Base-by-base conservation (phyloP, 2,797 vertebrate species). In the Lithobates pipiens region DNA sequence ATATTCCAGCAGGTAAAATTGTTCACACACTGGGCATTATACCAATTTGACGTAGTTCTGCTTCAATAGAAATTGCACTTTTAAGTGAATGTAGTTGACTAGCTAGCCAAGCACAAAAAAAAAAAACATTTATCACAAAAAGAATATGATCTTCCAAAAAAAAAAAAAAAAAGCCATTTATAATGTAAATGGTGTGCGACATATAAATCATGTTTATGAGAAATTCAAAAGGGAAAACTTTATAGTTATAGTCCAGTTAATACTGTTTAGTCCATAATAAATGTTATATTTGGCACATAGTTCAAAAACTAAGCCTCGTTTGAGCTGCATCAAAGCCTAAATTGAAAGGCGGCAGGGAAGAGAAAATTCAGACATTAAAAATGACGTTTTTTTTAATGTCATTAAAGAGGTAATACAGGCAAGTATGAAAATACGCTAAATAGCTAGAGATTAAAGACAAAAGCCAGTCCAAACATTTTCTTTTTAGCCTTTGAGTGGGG, bases 251-350 rank as follows among this genome's bases (percentile, higher is more conserved):
- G 6, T 21, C 54, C 25, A 77, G 76, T 63, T 65, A 15, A 77
- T 50, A 77, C 25, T 63, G 50, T 63, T 77, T 63, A 77, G 46
- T 32, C 54, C 57, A 65, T 65, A 77, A 65, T 36, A 65, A 77
- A 77, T 77, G 54, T 54, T 61, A 39, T 77, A 63, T 39, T 34
- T 77, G 76, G 57, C 54, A 65, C 32, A 77, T 32, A 36, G 76
- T 77, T 57, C 76, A 63, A 77, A 77, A 34, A 77, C 21, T 42
- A 77, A 67, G 32, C 39, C 15, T 13, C 63, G 57, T 29, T 16
- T 69, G 32, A 34, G 32, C 27, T 16, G 27, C 32, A 5, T 44
- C 42, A 69, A 69, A 69, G 67, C 29, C 27, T 69, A 7, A 34
- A 68, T 5, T 29, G 11, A 18, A 25, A 61, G 54, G 54, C 21